Base-by-base conservation (phyloP, 2,888 invertebrate species). In the Molorchus minor region DNA sequence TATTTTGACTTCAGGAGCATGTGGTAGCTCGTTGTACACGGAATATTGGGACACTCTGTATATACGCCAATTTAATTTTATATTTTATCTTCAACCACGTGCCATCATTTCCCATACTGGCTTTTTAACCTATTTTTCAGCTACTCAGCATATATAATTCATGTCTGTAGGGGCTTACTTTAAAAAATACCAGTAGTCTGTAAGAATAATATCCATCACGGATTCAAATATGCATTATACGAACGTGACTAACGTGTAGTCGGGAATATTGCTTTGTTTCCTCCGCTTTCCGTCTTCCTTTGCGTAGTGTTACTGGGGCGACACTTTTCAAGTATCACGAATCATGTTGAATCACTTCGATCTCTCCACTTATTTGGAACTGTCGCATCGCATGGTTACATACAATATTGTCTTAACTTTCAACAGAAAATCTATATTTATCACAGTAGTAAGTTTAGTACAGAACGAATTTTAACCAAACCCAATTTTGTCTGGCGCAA, bases 341-440 rank as follows among this genome's bases (percentile, higher is more conserved):
- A 54, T 54, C 54, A 44, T 54, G 54, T 45, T 54, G 21, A 44
- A 54, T 54, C 54, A 54, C 17, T 54, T 36, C 54, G 35, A 56
- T 47, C 56, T 47, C 30, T 38, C 30, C 25, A 17, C 47, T 47
- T 47, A 56, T 56, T 56, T 30, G 7, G 38, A 10, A 25, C 29
- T 8, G 38, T 30, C 15, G 15, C 7, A 30, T 44, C 8, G 7
- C 16, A 17, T n/a, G 45, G 30, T 29, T n/a, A n/a, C n/a, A n/a
- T n/a, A n/a, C n/a, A n/a, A n/a, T n/a, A n/a, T n/a, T n/a, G n/a
- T n/a, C n/a, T n/a, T n/a, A n/a, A n/a, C n/a, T n/a, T n/a, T n/a
- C n/a, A n/a, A n/a, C n/a, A n/a, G n/a, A n/a, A n/a, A n/a, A n/a
- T n/a, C n/a, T n/a, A n/a, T n/a, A n/a, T n/a, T n/a, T n/a, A n/a